Percentiles rank a stretch among this genome's conserved stretches.
These are phyloP conservation scores for Mesorhabditis spiculigera DNA, from an alignment of 2,888 invertebrate genomes.

Conservation along the genomic window DNA sequence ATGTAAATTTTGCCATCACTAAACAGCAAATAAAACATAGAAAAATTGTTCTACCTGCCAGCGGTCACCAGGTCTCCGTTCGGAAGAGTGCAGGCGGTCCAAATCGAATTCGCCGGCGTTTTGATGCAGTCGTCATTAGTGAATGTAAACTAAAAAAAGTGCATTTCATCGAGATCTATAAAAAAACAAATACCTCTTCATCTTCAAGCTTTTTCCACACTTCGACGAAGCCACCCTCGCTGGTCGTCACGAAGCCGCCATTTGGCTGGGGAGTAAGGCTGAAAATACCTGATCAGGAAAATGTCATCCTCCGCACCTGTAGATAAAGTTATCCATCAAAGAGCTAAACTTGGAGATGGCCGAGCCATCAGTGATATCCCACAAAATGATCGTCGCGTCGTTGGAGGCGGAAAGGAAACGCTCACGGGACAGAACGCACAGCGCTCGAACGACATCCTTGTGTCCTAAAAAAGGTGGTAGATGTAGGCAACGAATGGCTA, in stretches of 20 bases:
- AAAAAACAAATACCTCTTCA: not conserved
- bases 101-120: slow-evolving; percentile 82
- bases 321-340: slow-evolving; percentile 43
- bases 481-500: slow-evolving; percentile 10
- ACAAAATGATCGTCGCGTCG: slow-evolving; percentile 80
- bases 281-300: slow-evolving; percentile 9
- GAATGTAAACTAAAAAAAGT: slow-evolving; percentile 8
- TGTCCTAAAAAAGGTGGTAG: slow-evolving; percentile 69
- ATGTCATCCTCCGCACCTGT: slow-evolving; percentile 26
- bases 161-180: not conserved
- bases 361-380: slow-evolving; percentile 75
- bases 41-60: slow-evolving; percentile 61
- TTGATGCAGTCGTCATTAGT: slow-evolving; percentile 61
- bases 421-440: slow-evolving; percentile 72
- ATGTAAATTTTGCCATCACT: slow-evolving; percentile 85
- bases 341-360: slow-evolving; percentile 66
- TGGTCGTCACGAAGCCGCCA: slow-evolving; percentile 34
- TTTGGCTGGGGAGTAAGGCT: slow-evolving; percentile 24
- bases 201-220: slow-evolving; percentile 29
- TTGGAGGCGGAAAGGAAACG: slow-evolving; percentile 86
- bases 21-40: slow-evolving; percentile 45
- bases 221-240: slow-evolving; percentile 47
- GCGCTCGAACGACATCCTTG: slow-evolving; percentile 82
- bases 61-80: slow-evolving; percentile 89
- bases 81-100: slow-evolving; percentile 76